Base-by-base conservation (phyloP, 2,888 invertebrate species). In the Allophyes oxyacanthae region DNA sequence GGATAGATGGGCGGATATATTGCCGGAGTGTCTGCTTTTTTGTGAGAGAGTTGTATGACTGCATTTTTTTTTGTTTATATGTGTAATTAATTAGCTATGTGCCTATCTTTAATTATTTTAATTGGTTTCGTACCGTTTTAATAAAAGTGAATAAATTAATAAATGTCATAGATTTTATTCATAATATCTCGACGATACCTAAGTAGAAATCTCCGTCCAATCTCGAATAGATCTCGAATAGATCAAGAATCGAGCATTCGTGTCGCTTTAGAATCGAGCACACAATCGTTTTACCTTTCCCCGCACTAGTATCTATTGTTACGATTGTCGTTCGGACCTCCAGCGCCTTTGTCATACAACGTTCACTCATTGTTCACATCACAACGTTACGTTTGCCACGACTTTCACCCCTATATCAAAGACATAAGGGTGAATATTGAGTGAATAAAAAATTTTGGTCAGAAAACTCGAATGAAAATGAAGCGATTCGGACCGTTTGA, bases 401-500 rank as follows among this genome's bases (percentile, higher is more conserved):
- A 40, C 26, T 41, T 10, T 43, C 33, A 60, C 38, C 46, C 44
- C 32, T 64, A 67, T 56, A 4, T 11, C 48, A 43, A 41, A 0
- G 15, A 0, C 5, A 33, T 64, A 83, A 57, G 60, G 72, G 48
- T 42, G 30, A 40, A 44, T 72, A 70, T 71, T 32, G 26, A 25
- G 2, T 44, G 15, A 10, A 7, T 30, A 7, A 2, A 7, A 10
- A 33, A 36, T 57, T 50, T 33, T 38, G 57, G 58, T 64, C 67
- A 58, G 56, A 68, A 83, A 83, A 85, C 76, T 81, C 78, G 65
- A 77, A 80, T 79, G 84, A 84, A 84, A 84, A 85, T 83, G 83
- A 84, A 86, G 81, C 81, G 82, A 75, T 83, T 80, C 79, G 80
- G 84, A 83, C 81, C 80, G 81, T 78, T 79, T 81, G 83, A 83